Conservation (phyloP, 35 echinoderm and acorn worm species). For the Apostichopus parvimensis region DNA sequence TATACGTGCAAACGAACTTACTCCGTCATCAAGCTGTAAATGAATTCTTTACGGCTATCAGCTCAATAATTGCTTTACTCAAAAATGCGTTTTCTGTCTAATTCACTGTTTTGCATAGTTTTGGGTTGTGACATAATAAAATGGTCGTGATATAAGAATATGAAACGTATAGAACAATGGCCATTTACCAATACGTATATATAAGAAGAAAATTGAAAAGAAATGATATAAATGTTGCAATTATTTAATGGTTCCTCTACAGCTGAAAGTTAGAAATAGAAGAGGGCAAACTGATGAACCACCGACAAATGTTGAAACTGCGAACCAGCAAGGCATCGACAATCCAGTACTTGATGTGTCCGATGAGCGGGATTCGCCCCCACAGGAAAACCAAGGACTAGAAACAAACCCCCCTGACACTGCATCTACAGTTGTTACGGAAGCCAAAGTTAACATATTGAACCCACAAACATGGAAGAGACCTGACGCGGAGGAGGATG, state of each 20-base stretch:
- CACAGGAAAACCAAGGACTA: neutral
- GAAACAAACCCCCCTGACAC: neutral
- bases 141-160: too few species aligned
- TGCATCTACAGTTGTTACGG: neutral
- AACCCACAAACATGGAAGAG: conserved; percentile 16
- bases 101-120: too few species aligned
- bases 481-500: neutral
- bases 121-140: too few species aligned
- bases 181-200: neutral
- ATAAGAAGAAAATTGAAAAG: neutral
- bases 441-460: conserved; percentile 27
- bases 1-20: too few species aligned
- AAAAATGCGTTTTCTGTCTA: too few species aligned
- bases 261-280: conserved; percentile 13
- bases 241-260: too few species aligned
- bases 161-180: neutral
- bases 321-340: neutral
- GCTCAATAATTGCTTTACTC: too few species aligned
- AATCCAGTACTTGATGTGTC: conserved; percentile 9
- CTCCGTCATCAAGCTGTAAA: too few species aligned
- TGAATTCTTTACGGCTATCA: too few species aligned
- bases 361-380: neutral
- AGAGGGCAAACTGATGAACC: neutral
- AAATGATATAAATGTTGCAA: neutral
- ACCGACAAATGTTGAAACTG: neutral